phyloP scores from a whole-genome alignment of 2,113 vertebrate genomes.

The Dendrocopos noguchii region DNA sequence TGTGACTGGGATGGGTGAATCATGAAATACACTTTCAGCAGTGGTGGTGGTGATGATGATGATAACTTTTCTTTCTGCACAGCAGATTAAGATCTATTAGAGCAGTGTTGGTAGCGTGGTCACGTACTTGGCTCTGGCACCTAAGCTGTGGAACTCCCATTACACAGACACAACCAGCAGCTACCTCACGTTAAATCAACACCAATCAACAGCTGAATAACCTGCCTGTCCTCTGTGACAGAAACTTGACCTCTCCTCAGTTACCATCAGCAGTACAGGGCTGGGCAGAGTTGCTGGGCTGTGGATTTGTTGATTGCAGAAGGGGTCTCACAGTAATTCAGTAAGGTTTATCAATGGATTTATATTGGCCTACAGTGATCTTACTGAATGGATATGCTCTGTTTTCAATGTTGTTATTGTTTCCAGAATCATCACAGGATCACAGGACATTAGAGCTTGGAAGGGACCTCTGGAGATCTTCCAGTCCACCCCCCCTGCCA shows the following conservation, averaged over 20 bases:
- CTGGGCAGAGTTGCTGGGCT: neutral
- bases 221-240: neutral
- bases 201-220: neutral
- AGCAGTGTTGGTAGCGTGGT: neutral
- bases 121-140: neutral
- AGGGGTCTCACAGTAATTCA: neutral
- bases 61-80: neutral
- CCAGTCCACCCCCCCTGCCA: too few species aligned
- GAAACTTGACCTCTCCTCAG: neutral
- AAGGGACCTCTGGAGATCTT: too few species aligned
- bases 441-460: too few species aligned
- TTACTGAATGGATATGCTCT: neutral
- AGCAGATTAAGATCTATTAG: neutral
- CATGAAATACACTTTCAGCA: neutral
- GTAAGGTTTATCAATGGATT: neutral
- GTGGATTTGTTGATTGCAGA: fast-evolving
- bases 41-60: neutral
- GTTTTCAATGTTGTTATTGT: neutral
- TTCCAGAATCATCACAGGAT: neutral
- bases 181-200: neutral
- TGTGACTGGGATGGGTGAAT: neutral
- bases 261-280: neutral
- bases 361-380: neutral
- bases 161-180: neutral
- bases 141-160: neutral